Base-by-base conservation (phyloP, 2,888 invertebrate species). In the Resseliella maxima region DNA sequence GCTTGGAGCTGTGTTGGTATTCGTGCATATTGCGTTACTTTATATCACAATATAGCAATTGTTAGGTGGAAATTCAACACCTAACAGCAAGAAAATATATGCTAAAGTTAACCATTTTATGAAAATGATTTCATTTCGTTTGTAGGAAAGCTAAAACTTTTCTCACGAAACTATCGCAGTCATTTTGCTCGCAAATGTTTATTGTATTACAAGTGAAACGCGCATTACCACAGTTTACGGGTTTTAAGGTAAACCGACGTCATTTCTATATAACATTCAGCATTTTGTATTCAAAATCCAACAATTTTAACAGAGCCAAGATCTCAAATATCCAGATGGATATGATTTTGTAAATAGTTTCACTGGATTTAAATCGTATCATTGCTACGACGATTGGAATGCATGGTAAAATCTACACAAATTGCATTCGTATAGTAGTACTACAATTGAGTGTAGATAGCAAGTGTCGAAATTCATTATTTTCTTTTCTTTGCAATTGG, bases 391-490 rank as follows among this genome's bases (percentile, higher is more conserved):
- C 27, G 59, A n/a, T 72, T 12, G 1, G n/a, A 72, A 72, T 72
- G 31, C 35, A 50, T 50, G n/a, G 46, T 50, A 18, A 50, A 50
- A 15, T 6, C 8, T 1, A 50, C 15, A 50, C 15, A 18, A 50
- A 50, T 50, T 18, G 18, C 46, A 83, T 38, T n/a, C 24, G 38
- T n/a, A n/a, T n/a, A n/a, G n/a, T n/a, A n/a, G n/a, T n/a, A n/a
- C n/a, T n/a, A n/a, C n/a, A 83, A 15, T n/a, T 83, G 83, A 83
- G 38, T 38, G 38, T 38, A 6, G 83, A 21, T 83, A 21, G n/a
- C 83, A 38, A 83, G 83, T 38, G 83, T n/a, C 38, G 83, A 83
- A 38, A 72, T 31, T 72, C 72, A 72, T 72, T 72, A 72, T 72
- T 72, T 72, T 31, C 72, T 31, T 72, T 72, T 35, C n/a, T 15